phyloP scores from a whole-genome alignment of 2,888 invertebrate species.

The Heteropelma amictum region DNA sequence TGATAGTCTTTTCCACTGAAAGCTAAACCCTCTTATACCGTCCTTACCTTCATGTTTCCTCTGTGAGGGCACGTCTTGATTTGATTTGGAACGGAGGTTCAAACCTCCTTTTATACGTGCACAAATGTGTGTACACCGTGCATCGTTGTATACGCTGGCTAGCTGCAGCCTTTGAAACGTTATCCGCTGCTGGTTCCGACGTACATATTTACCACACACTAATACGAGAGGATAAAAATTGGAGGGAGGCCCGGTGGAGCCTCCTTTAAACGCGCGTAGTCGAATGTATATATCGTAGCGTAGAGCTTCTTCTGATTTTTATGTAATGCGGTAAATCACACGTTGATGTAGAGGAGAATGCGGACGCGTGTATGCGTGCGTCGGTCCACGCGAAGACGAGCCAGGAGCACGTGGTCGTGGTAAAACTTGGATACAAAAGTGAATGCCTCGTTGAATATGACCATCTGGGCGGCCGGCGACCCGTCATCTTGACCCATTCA shows the following conservation, averaged over 20 bases:
- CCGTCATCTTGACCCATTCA: slow-evolving; percentile 37
- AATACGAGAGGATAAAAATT: slow-evolving; percentile 10
- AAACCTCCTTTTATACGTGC: slow-evolving; percentile 62
- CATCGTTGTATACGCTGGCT: slow-evolving; percentile 17
- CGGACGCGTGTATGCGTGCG: neutral
- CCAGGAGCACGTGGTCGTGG: slow-evolving; percentile 32
- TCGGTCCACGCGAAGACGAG: neutral
- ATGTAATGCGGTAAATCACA: slow-evolving; percentile 10
- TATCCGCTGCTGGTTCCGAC: slow-evolving; percentile 38
- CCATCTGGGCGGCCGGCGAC: slow-evolving; percentile 39
- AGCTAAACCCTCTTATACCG: slow-evolving; percentile 40
- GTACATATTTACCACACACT: slow-evolving; percentile 31
- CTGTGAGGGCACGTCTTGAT: slow-evolving; percentile 65
- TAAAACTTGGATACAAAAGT: slow-evolving; percentile 55
- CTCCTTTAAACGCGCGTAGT: too few relatives aligned
- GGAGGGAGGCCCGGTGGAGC: slow-evolving; percentile 20
- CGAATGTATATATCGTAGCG: slow-evolving; percentile 27
- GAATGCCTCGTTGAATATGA: slow-evolving; percentile 54
- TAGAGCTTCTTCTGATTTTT: slow-evolving; percentile 11
- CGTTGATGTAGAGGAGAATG: neutral
- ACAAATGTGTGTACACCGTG: slow-evolving; percentile 23
- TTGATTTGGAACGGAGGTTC: slow-evolving; percentile 65
- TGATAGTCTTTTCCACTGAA: slow-evolving; percentile 27
- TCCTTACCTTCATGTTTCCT: slow-evolving; percentile 70
- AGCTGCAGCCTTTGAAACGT: slow-evolving; percentile 31